These are phyloP conservation scores for Florisuga fusca DNA, from an alignment of 2,797 vertebrate genomes.

Conservation along the genomic window DNA sequence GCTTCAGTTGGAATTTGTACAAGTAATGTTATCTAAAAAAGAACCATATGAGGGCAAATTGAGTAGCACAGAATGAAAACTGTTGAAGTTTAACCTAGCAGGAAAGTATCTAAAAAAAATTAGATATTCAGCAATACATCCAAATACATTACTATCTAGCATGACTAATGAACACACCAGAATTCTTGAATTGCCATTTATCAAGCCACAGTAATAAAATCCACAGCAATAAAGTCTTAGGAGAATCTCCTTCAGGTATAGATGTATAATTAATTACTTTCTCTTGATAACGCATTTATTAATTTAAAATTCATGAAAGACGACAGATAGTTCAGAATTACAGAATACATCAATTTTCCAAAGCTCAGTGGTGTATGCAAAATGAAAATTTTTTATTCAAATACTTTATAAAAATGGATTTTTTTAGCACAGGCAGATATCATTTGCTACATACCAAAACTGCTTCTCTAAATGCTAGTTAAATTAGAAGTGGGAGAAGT, in stretches of 20 bases:
- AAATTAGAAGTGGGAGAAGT: background rate
- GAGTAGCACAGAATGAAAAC: slow-evolving; percentile 58
- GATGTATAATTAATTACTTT: background rate
- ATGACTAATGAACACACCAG: background rate
- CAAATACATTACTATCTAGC: background rate
- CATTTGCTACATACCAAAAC: background rate
- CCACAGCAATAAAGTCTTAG: background rate
- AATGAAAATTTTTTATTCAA: background rate
- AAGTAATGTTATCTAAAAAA: slow-evolving; percentile 77
- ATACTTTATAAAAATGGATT: background rate
- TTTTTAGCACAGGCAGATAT: background rate
- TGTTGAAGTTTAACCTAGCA: slow-evolving; percentile 43
- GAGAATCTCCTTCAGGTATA: background rate
- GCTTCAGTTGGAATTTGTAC: slow-evolving; percentile 70
- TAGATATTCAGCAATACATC: background rate
- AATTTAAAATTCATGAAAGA: background rate
- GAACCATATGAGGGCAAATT: slow-evolving; percentile 73
- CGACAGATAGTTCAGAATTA: background rate
- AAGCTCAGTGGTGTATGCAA: background rate
- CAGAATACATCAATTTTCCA: background rate
- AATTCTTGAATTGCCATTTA: background rate
- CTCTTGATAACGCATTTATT: background rate
- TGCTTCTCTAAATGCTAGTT: background rate
- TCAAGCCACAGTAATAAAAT: background rate
- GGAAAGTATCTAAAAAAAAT: slow-evolving; percentile 38